Evolutionary conservation across 1,140 invertebrate species (phyloP).

Genomic region (Alviniconcha marisindica): DNA sequence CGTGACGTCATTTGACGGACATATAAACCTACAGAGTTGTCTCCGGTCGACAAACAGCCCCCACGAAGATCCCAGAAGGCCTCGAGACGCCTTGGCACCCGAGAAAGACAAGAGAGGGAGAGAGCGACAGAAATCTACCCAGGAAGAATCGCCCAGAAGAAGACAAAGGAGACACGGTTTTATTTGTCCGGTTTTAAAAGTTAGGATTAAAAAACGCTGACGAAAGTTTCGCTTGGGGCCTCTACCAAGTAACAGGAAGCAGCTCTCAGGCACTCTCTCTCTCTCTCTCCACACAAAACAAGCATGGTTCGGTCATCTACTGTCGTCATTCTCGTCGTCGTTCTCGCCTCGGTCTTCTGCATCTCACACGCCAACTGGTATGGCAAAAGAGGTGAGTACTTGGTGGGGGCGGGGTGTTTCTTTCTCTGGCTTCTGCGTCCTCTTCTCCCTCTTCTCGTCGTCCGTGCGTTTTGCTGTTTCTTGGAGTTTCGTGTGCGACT

Average conservation of each 20-base stretch:
- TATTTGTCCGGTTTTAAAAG: too few relatives aligned
- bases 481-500: too few relatives aligned
- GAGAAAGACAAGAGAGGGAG: not conserved
- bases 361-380: constrained; percentile 62
- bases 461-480: not conserved
- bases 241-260: too few relatives aligned
- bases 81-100: not conserved
- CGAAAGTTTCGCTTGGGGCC: too few relatives aligned
- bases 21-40: not conserved
- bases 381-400: constrained; percentile 63
- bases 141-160: too few relatives aligned
- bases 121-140: not conserved
- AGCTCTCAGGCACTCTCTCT: too few relatives aligned
- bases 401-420: not conserved
- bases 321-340: constrained; percentile 30
- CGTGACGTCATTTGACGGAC: constrained; percentile 6
- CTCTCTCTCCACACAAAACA: not conserved
- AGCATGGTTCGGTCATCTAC: constrained; percentile 8
- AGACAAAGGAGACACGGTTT: too few relatives aligned
- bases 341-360: constrained; percentile 39
- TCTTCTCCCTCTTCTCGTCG: not conserved
- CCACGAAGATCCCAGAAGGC: too few relatives aligned
- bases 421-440: not conserved
- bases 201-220: too few relatives aligned
- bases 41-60: not conserved